A percentile compares a stretch with the other conserved stretches of the same genome.
Conservation (phyloP, 53 echinoderm and acorn worm genomes). For the Echinometra lucunter region DNA sequence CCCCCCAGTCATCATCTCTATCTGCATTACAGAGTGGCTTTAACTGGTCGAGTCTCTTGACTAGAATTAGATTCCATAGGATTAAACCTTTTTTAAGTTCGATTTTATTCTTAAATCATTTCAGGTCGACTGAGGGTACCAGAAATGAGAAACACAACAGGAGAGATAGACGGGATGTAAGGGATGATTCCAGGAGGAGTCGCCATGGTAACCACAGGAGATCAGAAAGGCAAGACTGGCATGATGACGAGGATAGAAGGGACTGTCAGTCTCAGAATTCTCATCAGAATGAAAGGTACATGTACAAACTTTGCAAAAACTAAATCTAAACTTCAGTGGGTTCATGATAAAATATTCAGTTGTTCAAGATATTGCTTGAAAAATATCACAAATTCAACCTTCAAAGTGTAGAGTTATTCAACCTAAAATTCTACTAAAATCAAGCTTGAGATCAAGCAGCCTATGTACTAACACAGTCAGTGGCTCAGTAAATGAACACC, state of each 20-base stretch:
- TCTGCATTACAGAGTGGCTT: no score
- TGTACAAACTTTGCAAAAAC: neutral
- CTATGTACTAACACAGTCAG: no score
- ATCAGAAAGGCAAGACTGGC: constrained; percentile 1
- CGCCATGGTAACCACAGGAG: constrained; percentile 6
- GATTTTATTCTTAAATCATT: no score
- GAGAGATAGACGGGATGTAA: neutral
- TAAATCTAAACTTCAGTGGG: no score
- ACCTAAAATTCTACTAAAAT: neutral
- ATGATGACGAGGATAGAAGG: neutral
- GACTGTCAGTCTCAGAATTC: neutral
- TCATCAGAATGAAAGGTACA: neutral
- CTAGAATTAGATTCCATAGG: no score
- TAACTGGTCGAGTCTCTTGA: no score
- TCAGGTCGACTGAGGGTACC: neutral
- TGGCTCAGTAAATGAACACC: no score
- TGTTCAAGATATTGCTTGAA: neutral
- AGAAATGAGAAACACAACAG: constrained; percentile 16
- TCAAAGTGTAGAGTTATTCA: neutral
- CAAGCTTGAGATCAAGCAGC: no score
- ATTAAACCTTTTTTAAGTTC: no score
- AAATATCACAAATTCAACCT: neutral
- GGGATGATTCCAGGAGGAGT: neutral
- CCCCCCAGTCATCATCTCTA: no score
- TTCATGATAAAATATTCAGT: neutral